Base-by-base conservation (phyloP, 2,113 vertebrate species). In the Oryzias curvinotus region DNA sequence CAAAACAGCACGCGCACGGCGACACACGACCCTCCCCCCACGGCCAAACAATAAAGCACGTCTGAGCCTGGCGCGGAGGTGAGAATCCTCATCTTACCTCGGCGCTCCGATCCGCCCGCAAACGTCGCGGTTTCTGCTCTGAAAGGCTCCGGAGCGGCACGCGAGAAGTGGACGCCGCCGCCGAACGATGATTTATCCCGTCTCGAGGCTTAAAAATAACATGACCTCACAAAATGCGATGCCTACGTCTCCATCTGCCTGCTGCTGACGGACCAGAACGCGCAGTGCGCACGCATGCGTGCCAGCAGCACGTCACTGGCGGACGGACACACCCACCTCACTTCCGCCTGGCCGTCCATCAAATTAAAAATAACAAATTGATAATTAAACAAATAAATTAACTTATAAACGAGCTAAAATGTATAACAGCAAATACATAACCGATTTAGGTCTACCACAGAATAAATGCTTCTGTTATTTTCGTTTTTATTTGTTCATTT, bases 241-340 rank as follows among this genome's bases (percentile, higher is more conserved):
- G 80, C 80, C 85, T 88, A 84, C 90, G 87, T 82, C 88, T 90
- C 85, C 85, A 89, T 80, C 82, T 59, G 83, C 65, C 72, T 77
- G 81, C 83, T 79, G 77, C 86, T 90, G 90, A 88, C 89, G 91
- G 92, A 87, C 88, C 91, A 54, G 73, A 78, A 80, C 84, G 81
- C 77, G 78, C 81, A 77, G 73, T 67, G 85, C 79, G 83, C 84
- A 84, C 81, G 76, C 89, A 88, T 90, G 89, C 88, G 90, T 81
- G 53, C 62, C 69, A 65, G 63, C 30, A 57, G 62, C 65, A 77
- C 91, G 92, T 92, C 92, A 92, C 82, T 64, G 57, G 65, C 62
- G 75, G 57, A 73, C 62, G 69, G 79, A 89, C 88, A 90, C 88
- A 88, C 85, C 85, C 83, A 80, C 81, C 71, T 30, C 73, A 44